phyloP scores from a whole-genome alignment of 2,113 vertebrate species.

The Apistogramma diplotaenia region DNA sequence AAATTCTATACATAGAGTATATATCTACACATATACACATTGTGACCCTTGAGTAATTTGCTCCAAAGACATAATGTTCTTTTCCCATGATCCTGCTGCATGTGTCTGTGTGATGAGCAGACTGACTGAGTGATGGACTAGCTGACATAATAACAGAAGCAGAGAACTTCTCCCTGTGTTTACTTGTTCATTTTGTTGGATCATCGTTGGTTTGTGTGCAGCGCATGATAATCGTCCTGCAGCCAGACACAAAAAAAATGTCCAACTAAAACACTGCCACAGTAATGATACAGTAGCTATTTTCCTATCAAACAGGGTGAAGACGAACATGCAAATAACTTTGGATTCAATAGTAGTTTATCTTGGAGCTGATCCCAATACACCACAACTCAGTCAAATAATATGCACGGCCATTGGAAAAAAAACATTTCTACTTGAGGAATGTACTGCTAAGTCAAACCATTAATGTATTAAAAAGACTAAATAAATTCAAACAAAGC shows the following conservation, averaged over 20 bases:
- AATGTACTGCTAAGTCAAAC: background rate
- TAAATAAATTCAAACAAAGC: background rate
- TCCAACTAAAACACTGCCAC: background rate
- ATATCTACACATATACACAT: too few species aligned
- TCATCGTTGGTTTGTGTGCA: background rate
- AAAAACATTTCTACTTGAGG: background rate
- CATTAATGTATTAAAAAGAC: background rate
- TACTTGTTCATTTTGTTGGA: background rate
- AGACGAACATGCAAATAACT: background rate
- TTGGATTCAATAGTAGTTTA: background rate
- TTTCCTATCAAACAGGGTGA: background rate
- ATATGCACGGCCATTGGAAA: background rate
- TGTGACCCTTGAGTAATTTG: slow-evolving; percentile 30
- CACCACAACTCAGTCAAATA: background rate
- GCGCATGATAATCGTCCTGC: background rate
- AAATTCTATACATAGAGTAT: too few species aligned
- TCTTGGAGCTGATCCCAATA: background rate
- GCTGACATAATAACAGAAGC: background rate
- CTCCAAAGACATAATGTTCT: slow-evolving; percentile 37
- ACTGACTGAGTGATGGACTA: background rate
- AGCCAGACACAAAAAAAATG: background rate
- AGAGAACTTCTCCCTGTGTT: background rate
- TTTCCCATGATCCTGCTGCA: slow-evolving; percentile 49
- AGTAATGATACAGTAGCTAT: background rate
- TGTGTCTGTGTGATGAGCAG: background rate